Base-by-base conservation (phyloP, 1,140 invertebrate species). In the Pseudomyrmex concolor region DNA sequence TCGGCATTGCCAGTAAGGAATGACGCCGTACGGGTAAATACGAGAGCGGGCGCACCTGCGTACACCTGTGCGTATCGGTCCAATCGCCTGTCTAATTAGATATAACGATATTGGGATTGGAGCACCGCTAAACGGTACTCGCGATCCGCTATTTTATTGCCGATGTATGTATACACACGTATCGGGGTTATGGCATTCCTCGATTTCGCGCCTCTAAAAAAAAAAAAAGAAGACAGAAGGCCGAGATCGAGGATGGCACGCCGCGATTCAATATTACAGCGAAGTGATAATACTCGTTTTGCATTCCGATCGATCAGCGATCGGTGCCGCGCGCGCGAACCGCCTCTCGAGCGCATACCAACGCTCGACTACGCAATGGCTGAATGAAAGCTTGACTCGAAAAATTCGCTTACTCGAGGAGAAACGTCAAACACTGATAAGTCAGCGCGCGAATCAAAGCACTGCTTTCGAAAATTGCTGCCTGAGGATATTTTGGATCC, bases 111-210 rank as follows among this genome's bases (percentile, higher is more conserved):
- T 70, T 80, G 66, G 66, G 76, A 70, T 19, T 48, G 19, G 12
- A 70, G 66, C 70, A 80, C 76, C 76, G 76, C 66, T 80, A 80
- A 70, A 78, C 64, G 34, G n/a, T 34, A 34, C 34, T 12, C 22
- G 57, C n/a, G 12, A 34, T 9, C 67, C 67, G 67, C 19, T 43
- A 43, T 55, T 34, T 34, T 48, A 67, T 50, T 1, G 64, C 5
- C 66, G 43, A 54, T 54, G 10, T n/a, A 12, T 7, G 48, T 25
- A 8, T 25, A 5, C 22, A 1, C 12, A 62, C 19, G 50, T 48
- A 73, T 73, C 55, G 70, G 70, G 55, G 55, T 73, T 48, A 62
- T 43, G 51, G 10, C 17, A 7, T 43, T 22, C 19, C 43, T 13
- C 1, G 22, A 15, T 73, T 43, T 60, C 12, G 70, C 7, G 22